phyloP scores from a whole-genome alignment of 2,888 invertebrate species.

The Nebria salina region DNA sequence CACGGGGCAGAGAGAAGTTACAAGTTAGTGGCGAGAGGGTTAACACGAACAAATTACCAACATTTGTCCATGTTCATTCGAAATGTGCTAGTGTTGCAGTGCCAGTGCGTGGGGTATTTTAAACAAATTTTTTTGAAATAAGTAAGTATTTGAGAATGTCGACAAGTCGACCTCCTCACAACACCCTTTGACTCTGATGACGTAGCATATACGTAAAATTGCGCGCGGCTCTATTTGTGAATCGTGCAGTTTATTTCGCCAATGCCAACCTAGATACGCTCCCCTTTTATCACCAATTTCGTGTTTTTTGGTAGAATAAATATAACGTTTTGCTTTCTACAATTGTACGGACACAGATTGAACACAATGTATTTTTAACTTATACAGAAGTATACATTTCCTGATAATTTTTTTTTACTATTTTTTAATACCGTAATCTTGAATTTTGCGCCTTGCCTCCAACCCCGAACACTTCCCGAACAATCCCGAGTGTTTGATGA shows the following conservation, averaged over 20 bases:
- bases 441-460: conserved; percentile 45
- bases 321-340: not conserved
- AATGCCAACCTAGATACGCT: conserved; percentile 15
- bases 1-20: conserved; percentile 46
- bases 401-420: conserved; percentile 7
- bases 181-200: conserved; percentile 46
- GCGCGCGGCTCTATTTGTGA: conserved; percentile 39
- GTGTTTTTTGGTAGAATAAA: not conserved
- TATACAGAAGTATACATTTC: not conserved
- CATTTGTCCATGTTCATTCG: conserved; percentile 19
- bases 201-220: conserved; percentile 42
- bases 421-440: conserved; percentile 23
- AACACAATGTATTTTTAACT: not conserved
- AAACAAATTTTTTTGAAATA: conserved; percentile 22
- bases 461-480: conserved; percentile 48
- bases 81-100: conserved; percentile 26
- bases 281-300: conserved; percentile 30
- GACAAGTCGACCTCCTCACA: conserved; percentile 31
- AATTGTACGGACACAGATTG: not conserved
- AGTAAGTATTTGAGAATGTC: conserved; percentile 30
- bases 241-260: conserved; percentile 32
- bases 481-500: conserved; percentile 50
- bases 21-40: conserved; percentile 45
- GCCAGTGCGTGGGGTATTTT: conserved; percentile 25
- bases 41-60: conserved; percentile 33